Conservation (phyloP, 2,888 invertebrate species). For the Andrena bicolor region DNA sequence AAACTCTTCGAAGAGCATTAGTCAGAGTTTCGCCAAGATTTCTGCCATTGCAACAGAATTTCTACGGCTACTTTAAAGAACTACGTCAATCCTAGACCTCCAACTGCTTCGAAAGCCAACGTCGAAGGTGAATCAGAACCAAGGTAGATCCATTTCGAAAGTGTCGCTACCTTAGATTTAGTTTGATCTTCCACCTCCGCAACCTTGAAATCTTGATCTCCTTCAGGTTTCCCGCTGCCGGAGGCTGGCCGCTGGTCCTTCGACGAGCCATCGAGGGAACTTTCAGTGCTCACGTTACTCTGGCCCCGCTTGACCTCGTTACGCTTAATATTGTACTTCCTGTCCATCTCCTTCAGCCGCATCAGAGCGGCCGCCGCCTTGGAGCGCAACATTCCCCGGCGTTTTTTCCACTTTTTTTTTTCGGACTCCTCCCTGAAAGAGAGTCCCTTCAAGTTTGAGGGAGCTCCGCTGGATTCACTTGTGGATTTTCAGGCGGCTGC, state of each 20-base stretch:
- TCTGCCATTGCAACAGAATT: too few species aligned
- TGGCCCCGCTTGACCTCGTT: constrained; percentile 40
- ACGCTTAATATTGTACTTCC: constrained; percentile 76
- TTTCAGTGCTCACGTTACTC: constrained; percentile 68
- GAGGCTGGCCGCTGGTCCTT: not conserved
- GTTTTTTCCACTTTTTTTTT: not conserved
- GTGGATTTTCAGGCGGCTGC: constrained; percentile 49
- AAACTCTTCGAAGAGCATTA: too few species aligned
- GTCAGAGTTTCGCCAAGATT: too few species aligned
- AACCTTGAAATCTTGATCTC: too few species aligned
- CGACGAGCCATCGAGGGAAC: constrained; percentile 45
- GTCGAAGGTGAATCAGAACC: not conserved
- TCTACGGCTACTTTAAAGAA: too few species aligned
- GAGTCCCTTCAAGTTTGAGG: constrained; percentile 13
- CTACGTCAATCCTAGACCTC: too few species aligned
- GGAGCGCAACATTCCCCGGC: constrained; percentile 71
- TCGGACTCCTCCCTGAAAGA: not conserved
- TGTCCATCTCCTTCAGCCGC: constrained; percentile 79
- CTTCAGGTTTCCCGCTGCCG: not conserved
- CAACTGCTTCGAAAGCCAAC: too few species aligned
- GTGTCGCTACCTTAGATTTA: constrained; percentile 22
- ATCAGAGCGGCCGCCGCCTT: constrained; percentile 77
- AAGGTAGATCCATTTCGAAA: not conserved
- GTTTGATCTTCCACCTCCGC: too few species aligned
- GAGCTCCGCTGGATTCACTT: constrained; percentile 51